Percentiles rank a stretch among this genome's conserved stretches.
These are phyloP conservation scores for Graphium colonna DNA, from an alignment of 2,888 invertebrate species.

Conservation along the genomic window DNA sequence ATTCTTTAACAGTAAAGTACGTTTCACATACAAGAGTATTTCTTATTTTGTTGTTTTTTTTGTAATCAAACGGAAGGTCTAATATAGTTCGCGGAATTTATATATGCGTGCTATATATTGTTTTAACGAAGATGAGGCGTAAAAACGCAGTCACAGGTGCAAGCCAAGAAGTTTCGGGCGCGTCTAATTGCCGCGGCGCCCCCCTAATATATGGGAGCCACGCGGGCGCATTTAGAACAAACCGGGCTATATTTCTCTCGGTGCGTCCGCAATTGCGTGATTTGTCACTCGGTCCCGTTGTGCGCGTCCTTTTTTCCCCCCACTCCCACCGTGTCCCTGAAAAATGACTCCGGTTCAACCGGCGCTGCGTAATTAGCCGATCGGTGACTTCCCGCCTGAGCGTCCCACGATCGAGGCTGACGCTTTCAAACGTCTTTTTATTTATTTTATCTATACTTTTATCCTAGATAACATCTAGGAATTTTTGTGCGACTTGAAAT, in stretches of 20 bases:
- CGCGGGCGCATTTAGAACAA: constrained; percentile 70
- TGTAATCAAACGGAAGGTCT: too few relatives aligned
- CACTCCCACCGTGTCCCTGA: too few relatives aligned
- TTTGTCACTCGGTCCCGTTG: constrained; percentile 68
- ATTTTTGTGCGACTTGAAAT: too few relatives aligned
- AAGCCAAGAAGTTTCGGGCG: constrained; percentile 28
- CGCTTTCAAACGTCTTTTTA: constrained; percentile 17
- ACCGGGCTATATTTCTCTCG: constrained; percentile 74
- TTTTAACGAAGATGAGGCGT: too few relatives aligned
- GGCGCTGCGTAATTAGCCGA: constrained; percentile 62
- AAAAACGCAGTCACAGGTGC: constrained; percentile 20
- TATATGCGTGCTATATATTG: too few relatives aligned
- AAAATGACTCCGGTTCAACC: constrained; percentile 66
- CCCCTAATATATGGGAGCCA: constrained; percentile 46
- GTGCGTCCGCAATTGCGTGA: constrained; percentile 75
- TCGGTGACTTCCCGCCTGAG: constrained; percentile 65
- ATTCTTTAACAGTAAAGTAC: too few relatives aligned
- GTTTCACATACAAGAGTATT: too few relatives aligned
- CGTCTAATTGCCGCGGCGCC: constrained; percentile 58
- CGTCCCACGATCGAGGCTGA: constrained; percentile 46
- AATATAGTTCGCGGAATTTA: too few relatives aligned
- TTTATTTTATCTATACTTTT: too few relatives aligned
- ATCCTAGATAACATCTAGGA: too few relatives aligned
- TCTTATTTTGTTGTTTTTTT: too few relatives aligned
- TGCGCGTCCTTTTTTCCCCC: constrained; percentile 35